These are phyloP conservation scores for Dynastes hyllus DNA, from an alignment of 2,888 invertebrate genomes.

Conservation along the genomic window DNA sequence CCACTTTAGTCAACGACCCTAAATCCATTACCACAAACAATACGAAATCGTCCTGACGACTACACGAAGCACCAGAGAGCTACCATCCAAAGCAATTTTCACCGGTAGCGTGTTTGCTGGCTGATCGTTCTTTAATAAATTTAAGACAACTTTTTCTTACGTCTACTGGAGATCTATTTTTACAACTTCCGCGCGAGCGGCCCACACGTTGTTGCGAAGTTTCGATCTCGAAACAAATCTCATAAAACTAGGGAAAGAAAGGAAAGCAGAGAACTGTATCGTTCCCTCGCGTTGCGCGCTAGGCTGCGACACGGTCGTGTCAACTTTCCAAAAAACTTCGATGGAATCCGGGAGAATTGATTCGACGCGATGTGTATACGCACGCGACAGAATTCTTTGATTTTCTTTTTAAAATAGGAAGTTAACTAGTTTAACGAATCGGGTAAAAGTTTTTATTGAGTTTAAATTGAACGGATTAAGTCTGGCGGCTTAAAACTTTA, in stretches of 20 bases:
- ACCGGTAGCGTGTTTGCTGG: not conserved
- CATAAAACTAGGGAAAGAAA: slow-evolving; percentile 1
- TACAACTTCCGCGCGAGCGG: slow-evolving; percentile 30
- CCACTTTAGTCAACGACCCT: slow-evolving; percentile 1
- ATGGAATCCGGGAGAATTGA: slow-evolving; percentile 2
- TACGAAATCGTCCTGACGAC: slow-evolving; percentile 3
- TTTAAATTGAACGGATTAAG: no score
- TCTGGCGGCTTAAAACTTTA: no score
- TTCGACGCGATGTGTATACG: not conserved
- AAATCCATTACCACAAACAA: slow-evolving; percentile 43
- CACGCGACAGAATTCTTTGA: no score
- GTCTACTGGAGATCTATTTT: slow-evolving; percentile 24
- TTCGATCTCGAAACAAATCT: slow-evolving; percentile 30
- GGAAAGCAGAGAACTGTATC: not conserved
- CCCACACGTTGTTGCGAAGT: slow-evolving; percentile 12
- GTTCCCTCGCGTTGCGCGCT: not conserved
- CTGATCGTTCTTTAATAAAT: slow-evolving; percentile 46
- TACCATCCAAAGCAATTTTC: slow-evolving; percentile 28
- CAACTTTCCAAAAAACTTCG: slow-evolving; percentile 2
- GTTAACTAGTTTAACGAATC: no score
- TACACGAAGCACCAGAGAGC: not conserved
- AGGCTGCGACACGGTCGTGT: slow-evolving; percentile 1
- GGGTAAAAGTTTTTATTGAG: no score
- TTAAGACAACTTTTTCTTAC: slow-evolving; percentile 29
- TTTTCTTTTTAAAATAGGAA: no score